These are phyloP conservation scores for Hoplostethus atlanticus DNA, from an alignment of 2,797 vertebrate genomes.

Conservation along the genomic window DNA sequence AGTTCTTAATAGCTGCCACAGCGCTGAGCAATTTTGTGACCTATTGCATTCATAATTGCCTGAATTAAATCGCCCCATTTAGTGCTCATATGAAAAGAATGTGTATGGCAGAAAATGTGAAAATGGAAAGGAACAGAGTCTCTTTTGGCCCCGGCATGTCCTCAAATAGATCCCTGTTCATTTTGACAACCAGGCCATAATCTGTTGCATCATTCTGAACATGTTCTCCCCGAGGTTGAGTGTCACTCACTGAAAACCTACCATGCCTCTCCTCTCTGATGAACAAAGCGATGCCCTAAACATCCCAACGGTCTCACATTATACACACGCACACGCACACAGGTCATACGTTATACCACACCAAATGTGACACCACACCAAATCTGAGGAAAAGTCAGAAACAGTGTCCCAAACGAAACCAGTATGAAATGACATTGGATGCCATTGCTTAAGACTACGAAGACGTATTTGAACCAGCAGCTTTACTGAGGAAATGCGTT, in stretches of 20 bases:
- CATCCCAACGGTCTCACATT: too few relatives aligned
- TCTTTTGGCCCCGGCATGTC: neutral
- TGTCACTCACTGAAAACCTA: conserved; percentile 7
- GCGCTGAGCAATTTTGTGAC: neutral
- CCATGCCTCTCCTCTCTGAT: neutral
- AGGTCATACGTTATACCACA: too few relatives aligned
- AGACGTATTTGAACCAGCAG: too few relatives aligned
- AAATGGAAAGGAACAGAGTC: neutral
- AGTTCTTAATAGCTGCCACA: conserved; percentile 9
- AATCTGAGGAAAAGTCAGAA: too few relatives aligned
- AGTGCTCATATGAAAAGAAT: neutral
- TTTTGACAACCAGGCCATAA: conserved; percentile 2
- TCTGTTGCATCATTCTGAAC: conserved; percentile 2
- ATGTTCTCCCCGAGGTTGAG: neutral
- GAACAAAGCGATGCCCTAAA: neutral
- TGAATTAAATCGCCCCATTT: too few relatives aligned
- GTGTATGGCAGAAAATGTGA: neutral
- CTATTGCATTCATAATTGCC: neutral
- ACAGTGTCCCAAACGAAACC: too few relatives aligned
- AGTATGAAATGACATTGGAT: too few relatives aligned
- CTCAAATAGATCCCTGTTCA: neutral
- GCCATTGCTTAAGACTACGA: too few relatives aligned
- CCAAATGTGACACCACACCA: too few relatives aligned
- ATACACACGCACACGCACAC: too few relatives aligned
- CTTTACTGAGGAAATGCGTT: too few relatives aligned